Evolutionary conservation across 2,797 vertebrate species (phyloP), one percentile per base, ranked within the genome.

Genomic region (Pelodytes ibericus): DNA sequence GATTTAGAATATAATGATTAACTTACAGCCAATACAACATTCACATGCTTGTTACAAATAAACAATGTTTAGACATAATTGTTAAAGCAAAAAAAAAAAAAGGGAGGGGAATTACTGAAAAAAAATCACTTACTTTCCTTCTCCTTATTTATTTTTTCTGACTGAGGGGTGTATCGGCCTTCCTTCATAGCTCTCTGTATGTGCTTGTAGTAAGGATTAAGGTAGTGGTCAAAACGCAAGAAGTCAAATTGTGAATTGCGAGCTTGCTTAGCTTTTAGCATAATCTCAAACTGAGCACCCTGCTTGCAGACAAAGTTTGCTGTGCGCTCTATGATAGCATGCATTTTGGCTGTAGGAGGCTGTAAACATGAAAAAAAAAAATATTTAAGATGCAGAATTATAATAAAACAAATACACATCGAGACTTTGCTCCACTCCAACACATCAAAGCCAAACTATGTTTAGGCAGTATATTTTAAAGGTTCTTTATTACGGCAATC

Each of bases 141-240:
- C 84, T 86, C 89, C 0, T 94, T 94, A 0, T 80, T 84, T 81
- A 93, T 94, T 78, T 77, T 90, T 33, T 92, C 88, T 0, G 94
- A 89, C 80, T 81, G 79, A 0, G 88, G 75, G 0, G 90, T 92
- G 6, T 99, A 99, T 36, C 95, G 92, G 4, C 96, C 95, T 73
- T 99, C 97, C 69, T 98, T 99, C 97, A 99, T 97, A 53, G 95
- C 94, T 71, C 92, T 95, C 86, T 98, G 93, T 85, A 99, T 95
- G 90, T 97, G 94, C 82, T 94, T 99, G 89, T 99, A 99, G 88
- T 99, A 99, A 26, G 98, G 98, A 81, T 99, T 99, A 88, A 99
- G 92, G 90, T 99, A 99, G 89, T 99, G 98, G 87, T 99, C 98
- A 39, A 99, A 99, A 0, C 96, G 91, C 61, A 99, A 87, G 70